These are phyloP conservation scores for Pristiophorus japonicus DNA, from an alignment of 2,113 vertebrate genomes.

Conservation along the genomic window DNA sequence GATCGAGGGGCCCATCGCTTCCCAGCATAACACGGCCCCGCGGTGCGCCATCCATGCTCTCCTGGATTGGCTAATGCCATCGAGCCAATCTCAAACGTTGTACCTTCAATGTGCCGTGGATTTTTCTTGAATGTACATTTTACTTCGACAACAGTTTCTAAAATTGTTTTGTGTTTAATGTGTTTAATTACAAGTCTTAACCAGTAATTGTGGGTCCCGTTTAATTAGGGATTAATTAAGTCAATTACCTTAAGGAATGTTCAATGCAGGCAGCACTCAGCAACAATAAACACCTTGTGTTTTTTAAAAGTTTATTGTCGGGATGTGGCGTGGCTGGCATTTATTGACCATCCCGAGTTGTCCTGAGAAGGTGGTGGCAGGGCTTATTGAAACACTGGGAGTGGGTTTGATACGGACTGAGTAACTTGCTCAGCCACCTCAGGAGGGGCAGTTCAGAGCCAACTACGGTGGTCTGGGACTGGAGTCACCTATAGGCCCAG, in stretches of 20 bases:
- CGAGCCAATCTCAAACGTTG: not conserved
- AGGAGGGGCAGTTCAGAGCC: too few species aligned
- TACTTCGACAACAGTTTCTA: not conserved
- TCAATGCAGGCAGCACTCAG: not conserved
- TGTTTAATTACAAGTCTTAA: not conserved
- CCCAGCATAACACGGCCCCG: not conserved
- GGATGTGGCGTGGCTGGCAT: too few species aligned
- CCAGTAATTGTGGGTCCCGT: not conserved
- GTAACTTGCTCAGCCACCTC: not conserved
- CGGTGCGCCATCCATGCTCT: too few species aligned
- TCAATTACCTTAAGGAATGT: not conserved
- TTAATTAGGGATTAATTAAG: not conserved
- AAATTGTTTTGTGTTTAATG: not conserved
- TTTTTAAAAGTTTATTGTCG: not conserved
- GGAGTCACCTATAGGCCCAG: not conserved
- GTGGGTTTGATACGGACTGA: not conserved
- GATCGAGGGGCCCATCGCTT: not conserved
- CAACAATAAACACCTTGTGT: not conserved
- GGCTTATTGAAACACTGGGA: not conserved
- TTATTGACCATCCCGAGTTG: not conserved
- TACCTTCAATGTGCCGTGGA: not conserved
- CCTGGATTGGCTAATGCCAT: too few species aligned
- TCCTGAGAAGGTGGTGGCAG: not conserved
- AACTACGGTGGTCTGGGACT: too few species aligned
- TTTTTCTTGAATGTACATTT: not conserved